Evolutionary conservation across 2,113 vertebrate species (phyloP).

Genomic region (Sinocyclocheilus anshuiensis): DNA sequence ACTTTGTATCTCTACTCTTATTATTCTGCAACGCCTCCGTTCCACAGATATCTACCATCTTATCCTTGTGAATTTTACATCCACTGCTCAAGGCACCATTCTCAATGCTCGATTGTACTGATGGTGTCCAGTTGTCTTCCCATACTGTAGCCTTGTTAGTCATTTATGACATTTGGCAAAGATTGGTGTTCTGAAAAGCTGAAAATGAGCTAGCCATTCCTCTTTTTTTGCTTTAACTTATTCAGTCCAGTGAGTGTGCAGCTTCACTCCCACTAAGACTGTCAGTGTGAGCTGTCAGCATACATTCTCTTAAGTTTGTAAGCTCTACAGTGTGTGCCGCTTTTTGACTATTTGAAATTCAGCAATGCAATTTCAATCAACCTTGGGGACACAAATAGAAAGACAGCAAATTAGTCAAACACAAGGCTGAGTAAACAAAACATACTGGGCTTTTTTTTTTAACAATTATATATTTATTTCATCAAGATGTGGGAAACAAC

Average conservation of each 20-base stretch:
- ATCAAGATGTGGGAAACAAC: slow-evolving; percentile 30
- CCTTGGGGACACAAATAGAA: slow-evolving; percentile 4
- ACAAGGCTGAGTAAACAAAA: slow-evolving; percentile 1
- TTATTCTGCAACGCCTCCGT: slow-evolving; percentile 22
- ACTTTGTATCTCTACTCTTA: not conserved
- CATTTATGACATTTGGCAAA: slow-evolving; percentile 21
- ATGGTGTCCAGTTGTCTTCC: slow-evolving; percentile 17
- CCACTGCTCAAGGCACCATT: not conserved
- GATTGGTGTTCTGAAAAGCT: slow-evolving; percentile 12
- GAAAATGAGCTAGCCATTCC: slow-evolving; percentile 43
- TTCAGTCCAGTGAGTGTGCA: not conserved
- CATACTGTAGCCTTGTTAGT: not conserved
- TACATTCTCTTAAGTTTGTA: not conserved
- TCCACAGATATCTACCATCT: slow-evolving; percentile 1
- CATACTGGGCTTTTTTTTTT: not conserved
- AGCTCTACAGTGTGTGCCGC: not conserved
- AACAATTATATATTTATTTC: slow-evolving; percentile 38
- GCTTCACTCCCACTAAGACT: slow-evolving; percentile 12
- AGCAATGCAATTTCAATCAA: slow-evolving; percentile 23
- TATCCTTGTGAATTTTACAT: slow-evolving; percentile 33
- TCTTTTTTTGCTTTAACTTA: slow-evolving; percentile 7
- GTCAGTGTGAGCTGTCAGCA: slow-evolving; percentile 34
- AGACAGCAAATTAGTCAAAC: not conserved
- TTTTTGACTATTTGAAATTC: slow-evolving; percentile 31
- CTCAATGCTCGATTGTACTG: not conserved